These are phyloP conservation scores for Entomyzon cyanotis DNA, from an alignment of 2,113 vertebrate species.

Conservation along the genomic window DNA sequence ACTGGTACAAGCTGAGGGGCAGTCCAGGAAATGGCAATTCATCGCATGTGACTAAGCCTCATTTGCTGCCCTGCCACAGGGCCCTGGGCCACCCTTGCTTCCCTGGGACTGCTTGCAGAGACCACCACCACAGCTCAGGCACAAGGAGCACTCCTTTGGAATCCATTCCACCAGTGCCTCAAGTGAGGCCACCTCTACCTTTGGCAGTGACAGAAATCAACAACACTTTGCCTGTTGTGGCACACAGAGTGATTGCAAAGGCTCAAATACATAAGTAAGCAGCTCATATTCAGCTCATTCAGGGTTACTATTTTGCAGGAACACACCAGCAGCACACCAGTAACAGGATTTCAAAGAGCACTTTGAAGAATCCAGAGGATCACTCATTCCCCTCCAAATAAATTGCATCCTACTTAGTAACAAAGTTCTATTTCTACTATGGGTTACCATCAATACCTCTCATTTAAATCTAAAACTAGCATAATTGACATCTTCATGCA, in stretches of 20 bases:
- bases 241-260: neutral
- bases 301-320: neutral
- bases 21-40: rapidly evolving
- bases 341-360: neutral
- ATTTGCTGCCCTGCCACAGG: neutral
- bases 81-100: neutral
- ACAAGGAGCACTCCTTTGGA: neutral
- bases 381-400: neutral
- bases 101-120: neutral
- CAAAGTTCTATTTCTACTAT: neutral
- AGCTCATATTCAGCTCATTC: neutral
- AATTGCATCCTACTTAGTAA: neutral
- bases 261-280: neutral
- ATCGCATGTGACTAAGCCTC: neutral
- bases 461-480: neutral
- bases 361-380: neutral
- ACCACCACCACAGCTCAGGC: neutral
- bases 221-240: neutral
- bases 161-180: rapidly evolving
- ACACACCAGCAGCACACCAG: neutral
- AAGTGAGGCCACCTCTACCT: neutral
- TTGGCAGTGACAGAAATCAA: neutral
- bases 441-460: neutral
- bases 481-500: neutral
- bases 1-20: neutral